Evolutionary conservation across 2,797 vertebrate genomes (phyloP).

Genomic region (Knipowitschia caucasica): DNA sequence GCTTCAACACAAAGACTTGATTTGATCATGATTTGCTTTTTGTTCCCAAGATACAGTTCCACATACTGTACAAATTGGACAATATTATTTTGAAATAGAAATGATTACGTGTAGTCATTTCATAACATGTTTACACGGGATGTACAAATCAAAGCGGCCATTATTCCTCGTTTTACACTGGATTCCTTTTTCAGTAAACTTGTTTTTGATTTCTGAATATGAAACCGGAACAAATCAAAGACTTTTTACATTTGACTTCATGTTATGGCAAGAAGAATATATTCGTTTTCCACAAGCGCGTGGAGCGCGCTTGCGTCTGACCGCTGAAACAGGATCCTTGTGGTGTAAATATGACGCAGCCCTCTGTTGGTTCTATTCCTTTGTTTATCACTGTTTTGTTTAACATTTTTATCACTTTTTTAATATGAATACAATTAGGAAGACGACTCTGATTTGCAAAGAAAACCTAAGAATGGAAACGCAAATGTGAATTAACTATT

Average conservation of each 20-base stretch:
- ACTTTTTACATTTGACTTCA: constrained; percentile 9
- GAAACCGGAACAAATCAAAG: constrained; percentile 19
- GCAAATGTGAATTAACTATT: constrained; percentile 77
- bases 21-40: constrained; percentile 15
- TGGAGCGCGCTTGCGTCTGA: constrained; percentile 2
- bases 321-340: constrained; percentile 33
- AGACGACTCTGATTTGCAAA: constrained; percentile 71
- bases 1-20: constrained; percentile 45
- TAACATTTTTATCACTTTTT: constrained; percentile 75
- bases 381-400: constrained; percentile 57
- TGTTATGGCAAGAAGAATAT: constrained; percentile 11
- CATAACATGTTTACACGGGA: constrained; percentile 16
- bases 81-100: constrained; percentile 10
- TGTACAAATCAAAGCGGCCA: background rate
- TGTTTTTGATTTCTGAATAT: constrained; percentile 16
- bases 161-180: constrained; percentile 11
- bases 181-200: constrained; percentile 17
- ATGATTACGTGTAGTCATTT: constrained; percentile 26
- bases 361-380: constrained; percentile 60
- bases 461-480: constrained; percentile 69
- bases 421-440: constrained; percentile 83
- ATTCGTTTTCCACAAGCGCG: constrained; percentile 12
- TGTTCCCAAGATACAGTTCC: constrained; percentile 25
- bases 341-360: constrained; percentile 74
- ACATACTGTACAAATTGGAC: constrained; percentile 42